Percentiles rank a stretch among this genome's conserved stretches.
phyloP scores from a whole-genome alignment of 2,888 invertebrate genomes.

The Priocnemis perturbator region DNA sequence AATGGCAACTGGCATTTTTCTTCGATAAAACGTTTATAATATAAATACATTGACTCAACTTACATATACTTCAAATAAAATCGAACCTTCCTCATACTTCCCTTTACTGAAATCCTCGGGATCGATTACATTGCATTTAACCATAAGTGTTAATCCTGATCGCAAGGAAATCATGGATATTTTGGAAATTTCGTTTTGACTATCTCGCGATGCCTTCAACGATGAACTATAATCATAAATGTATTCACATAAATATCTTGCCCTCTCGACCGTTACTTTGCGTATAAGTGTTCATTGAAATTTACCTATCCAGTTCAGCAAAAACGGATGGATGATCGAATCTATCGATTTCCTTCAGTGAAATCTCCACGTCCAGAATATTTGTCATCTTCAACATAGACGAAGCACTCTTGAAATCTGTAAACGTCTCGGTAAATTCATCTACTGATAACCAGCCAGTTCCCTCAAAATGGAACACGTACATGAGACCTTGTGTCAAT shows the following conservation, averaged over 20 bases:
- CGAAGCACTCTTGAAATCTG: slow-evolving; percentile 35
- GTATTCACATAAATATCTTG: slow-evolving; percentile 1
- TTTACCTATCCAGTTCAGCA: slow-evolving; percentile 52
- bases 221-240: slow-evolving; percentile 2
- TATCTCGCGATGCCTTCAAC: slow-evolving; percentile 38
- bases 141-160: slow-evolving; percentile 44
- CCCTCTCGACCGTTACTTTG: not conserved
- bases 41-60: not conserved
- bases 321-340: slow-evolving; percentile 45
- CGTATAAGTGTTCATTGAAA: slow-evolving; percentile 11
- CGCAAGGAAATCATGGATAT: slow-evolving; percentile 53
- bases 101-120: slow-evolving; percentile 8
- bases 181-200: slow-evolving; percentile 29
- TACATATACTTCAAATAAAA: slow-evolving; percentile 8
- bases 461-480: slow-evolving; percentile 52
- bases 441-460: slow-evolving; percentile 59
- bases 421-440: slow-evolving; percentile 60
- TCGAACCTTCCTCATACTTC: not conserved
- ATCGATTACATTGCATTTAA: slow-evolving; percentile 37
- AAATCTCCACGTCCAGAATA: slow-evolving; percentile 22
- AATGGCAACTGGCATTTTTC: not conserved
- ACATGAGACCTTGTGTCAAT: slow-evolving; percentile 39
- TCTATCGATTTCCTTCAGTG: slow-evolving; percentile 45
- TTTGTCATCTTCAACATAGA: slow-evolving; percentile 40
- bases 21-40: not conserved